Conservation (phyloP, 2,888 invertebrate species). For the Hirudinaria manillensis region DNA sequence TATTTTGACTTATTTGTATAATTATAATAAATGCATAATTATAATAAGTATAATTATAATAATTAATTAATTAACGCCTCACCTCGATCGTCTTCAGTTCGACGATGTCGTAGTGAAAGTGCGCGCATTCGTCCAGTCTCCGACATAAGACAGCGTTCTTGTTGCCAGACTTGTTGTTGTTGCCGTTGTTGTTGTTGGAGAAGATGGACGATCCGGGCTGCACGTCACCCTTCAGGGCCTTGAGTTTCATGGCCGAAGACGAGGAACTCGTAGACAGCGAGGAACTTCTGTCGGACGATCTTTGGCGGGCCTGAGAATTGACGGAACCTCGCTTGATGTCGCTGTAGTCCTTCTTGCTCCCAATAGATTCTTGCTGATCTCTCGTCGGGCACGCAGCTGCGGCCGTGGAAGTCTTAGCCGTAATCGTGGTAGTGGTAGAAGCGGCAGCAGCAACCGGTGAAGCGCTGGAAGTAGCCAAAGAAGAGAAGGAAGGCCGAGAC, state of each 20-base stretch:
- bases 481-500: background rate
- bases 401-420: background rate
- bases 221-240: background rate
- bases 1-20: background rate
- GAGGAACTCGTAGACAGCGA: background rate
- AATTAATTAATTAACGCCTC: conserved; percentile 32
- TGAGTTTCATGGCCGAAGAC: conserved; percentile 14
- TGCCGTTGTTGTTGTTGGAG: conserved; percentile 54
- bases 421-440: background rate
- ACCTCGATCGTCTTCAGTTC: conserved; percentile 73
- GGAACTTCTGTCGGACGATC: background rate
- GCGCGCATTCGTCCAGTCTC: conserved; percentile 90
- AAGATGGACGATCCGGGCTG: conserved; percentile 41
- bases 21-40: background rate
- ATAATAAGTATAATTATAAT: background rate
- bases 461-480: background rate
- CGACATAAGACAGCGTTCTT: conserved; percentile 62
- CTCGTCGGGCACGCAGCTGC: background rate
- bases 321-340: background rate
- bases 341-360: background rate
- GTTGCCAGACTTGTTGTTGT: conserved; percentile 50
- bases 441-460: background rate
- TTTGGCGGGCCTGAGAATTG: background rate
- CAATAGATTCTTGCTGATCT: background rate
- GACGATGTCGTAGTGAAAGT: conserved; percentile 94